Base-by-base conservation (phyloP, 2,888 invertebrate genomes). In the Phyto melanocephala region DNA sequence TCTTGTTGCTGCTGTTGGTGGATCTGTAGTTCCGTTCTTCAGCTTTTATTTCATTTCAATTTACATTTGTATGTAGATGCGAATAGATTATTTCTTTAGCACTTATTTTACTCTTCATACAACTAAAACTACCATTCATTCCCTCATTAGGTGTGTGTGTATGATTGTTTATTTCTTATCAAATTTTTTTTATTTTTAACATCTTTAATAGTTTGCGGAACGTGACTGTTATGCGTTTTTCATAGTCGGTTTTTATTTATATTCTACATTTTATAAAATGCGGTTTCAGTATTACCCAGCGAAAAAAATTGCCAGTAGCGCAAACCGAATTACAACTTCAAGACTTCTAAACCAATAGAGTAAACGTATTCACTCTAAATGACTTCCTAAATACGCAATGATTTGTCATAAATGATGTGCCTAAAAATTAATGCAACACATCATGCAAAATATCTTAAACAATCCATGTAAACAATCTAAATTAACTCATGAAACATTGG, bases 221-320 rank as follows among this genome's bases (percentile, higher is more conserved):
- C 81, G 81, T 81, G 81, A 81, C 81, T 81, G 77, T 81, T 74
- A 77, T 35, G 77, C 77, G 62, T 77, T 81, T 77, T 77, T 50
- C 28, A 28, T 28, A 28, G 28, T 28, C 28, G 28, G 40, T 7
- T 42, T 33, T 15, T 35, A 24, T 60, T 10, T 35, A 50, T 50
- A 8, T 47, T 50, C 37, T 50, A n/a, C n/a, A n/a, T n/a, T n/a
- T n/a, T n/a, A n/a, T n/a, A n/a, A n/a, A n/a, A n/a, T 52, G 42
- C 33, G 17, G 13, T 60, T 40, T 62, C 10, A 33, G 35, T 22
- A 47, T 50, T 35, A n/a, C n/a, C n/a, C n/a, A n/a, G n/a, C n/a
- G n/a, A n/a, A n/a, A n/a, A n/a, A n/a, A n/a, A n/a, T n/a, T n/a
- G n/a, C n/a, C n/a, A n/a, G n/a, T n/a, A n/a, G n/a, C n/a, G n/a